Base-by-base conservation (phyloP, 2,888 invertebrate species). In the Dysmachus trigonus region DNA sequence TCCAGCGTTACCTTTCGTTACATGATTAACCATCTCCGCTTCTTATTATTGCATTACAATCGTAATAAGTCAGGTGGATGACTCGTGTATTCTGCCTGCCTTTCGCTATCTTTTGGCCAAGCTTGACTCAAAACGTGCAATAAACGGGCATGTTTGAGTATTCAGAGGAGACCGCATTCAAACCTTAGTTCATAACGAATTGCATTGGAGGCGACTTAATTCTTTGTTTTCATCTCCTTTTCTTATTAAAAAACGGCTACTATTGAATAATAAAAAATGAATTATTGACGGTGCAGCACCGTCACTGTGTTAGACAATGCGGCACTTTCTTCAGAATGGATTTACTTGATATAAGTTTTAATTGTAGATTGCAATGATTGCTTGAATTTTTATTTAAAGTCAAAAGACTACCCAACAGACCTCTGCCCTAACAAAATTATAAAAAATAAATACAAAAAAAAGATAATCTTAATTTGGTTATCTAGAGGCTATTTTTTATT, bases 1-100 rank as follows among this genome's bases (percentile, higher is more conserved):
- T 79, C 27, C 79, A 31, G 51, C 27, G 31, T 79, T 79, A 79
- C 79, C 79, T 79, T 79, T 79, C 79, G 79, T 79, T 79, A 79
- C 41, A 79, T 51, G 79, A 51, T 51, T 79, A 79, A 79, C 79
- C 51, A 79, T 51, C 79, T 47, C 47, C 79, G 30, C 30, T 22
- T 51, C 79, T 79, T 79, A 79, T 79, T 79, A 79, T 51, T 79
- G 41, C 79, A 30, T 79, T 79, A 79, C 79, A 79, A 79, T 79
- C 79, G 79, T 79, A 79, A 79, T 79, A 79, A 79, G 79, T 79
- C 79, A 47, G 79, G 47, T 13, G 79, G 79, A 79, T 27, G 47
- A 79, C 13, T 51, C 31, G 79, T 30, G n/a, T n/a, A n/a, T n/a
- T n/a, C n/a, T n/a, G n/a, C 27, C 51, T 51, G 79, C n/a, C 47